A percentile compares a stretch with the other conserved stretches of the same genome.
These are phyloP conservation scores for Nephrotoma appendiculata DNA, from an alignment of 2,888 invertebrate species.

Conservation along the genomic window DNA sequence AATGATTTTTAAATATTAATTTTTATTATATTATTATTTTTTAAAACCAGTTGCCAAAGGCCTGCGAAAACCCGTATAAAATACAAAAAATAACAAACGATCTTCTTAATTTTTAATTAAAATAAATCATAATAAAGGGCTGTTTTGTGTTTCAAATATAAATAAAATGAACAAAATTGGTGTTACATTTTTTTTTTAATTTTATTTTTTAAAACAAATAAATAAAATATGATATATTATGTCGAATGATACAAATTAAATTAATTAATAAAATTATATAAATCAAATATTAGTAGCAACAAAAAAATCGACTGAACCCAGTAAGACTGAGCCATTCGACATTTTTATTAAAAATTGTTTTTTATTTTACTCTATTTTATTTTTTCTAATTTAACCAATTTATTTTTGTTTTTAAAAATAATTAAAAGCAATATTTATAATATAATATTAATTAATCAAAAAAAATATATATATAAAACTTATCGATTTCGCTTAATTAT, in stretches of 20 bases:
- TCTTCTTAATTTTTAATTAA: not conserved
- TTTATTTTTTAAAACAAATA: not conserved
- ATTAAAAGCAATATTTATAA: not conserved
- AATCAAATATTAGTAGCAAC: not conserved
- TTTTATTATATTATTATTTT: not conserved
- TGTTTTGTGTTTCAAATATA: not conserved
- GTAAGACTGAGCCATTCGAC: constrained; percentile 5
- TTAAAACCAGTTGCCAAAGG: constrained; percentile 5
- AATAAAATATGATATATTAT: not conserved
- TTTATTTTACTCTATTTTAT: not conserved
- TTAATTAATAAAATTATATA: not conserved
- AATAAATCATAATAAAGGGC: not conserved
- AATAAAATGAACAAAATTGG: not conserved
- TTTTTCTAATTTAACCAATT: not conserved
- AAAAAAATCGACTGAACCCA: not conserved
- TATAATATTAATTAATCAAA: not conserved
- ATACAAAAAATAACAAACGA: not conserved
- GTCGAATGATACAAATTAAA: not conserved
- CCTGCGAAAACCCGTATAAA: not conserved
- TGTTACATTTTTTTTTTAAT: not conserved
- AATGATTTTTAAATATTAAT: not conserved
- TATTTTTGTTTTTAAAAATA: not conserved
- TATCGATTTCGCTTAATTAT: not conserved
- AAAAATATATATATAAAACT: not conserved
- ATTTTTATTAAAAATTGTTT: not conserved